These are phyloP conservation scores for Ernsta delagoae DNA, from an alignment of 2,888 invertebrate species.

Conservation along the genomic window DNA sequence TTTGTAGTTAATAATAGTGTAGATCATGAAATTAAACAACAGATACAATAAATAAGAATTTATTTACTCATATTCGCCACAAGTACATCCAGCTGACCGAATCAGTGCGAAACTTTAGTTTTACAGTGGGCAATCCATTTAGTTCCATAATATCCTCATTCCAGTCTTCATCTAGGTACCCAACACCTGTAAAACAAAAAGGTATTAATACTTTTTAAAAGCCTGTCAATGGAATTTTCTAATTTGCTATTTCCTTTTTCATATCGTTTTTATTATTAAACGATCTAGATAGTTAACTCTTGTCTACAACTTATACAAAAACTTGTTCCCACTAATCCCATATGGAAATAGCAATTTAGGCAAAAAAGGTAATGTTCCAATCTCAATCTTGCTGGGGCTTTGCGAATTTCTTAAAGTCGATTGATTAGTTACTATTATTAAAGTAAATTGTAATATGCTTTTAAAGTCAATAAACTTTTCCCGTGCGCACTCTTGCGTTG, in stretches of 20 bases:
- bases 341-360: slow-evolving; percentile 31
- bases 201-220: slow-evolving; percentile 9
- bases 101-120: neutral
- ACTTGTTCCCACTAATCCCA: neutral
- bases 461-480: neutral
- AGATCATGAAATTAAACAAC: neutral
- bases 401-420: neutral
- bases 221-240: neutral
- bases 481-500: slow-evolving; percentile 8
- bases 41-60: too few relatives aligned
- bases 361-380: neutral
- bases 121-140: neutral
- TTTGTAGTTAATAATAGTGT: too few relatives aligned
- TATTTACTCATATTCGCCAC: neutral
- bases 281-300: too few relatives aligned
- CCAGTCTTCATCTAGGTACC: slow-evolving; percentile 48
- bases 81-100: neutral
- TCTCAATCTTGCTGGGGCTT: neutral
- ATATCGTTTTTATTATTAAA: neutral
- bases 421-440: neutral
- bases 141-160: slow-evolving; percentile 4
- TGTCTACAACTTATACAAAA: too few relatives aligned
- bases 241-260: neutral
- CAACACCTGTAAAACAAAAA: slow-evolving; percentile 50
- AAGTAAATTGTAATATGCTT: neutral